These are phyloP conservation scores for Lanistes nyassanus DNA, from an alignment of 1,140 invertebrate genomes.

Conservation along the genomic window DNA sequence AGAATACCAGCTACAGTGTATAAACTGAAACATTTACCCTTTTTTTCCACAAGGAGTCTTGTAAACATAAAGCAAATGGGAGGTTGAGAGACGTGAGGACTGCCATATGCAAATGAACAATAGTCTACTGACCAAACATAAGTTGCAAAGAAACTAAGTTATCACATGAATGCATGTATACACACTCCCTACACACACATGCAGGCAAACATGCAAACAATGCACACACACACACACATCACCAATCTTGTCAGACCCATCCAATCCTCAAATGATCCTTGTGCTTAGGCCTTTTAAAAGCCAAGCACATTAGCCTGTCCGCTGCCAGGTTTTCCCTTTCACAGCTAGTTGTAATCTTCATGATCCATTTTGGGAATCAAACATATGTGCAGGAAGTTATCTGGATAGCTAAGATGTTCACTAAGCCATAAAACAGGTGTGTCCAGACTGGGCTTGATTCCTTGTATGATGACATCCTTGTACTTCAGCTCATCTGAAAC, in stretches of 20 bases:
- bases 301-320: neutral
- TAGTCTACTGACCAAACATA: neutral
- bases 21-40: no score
- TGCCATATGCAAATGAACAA: neutral
- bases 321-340: neutral
- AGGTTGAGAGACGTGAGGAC: no score
- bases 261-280: neutral
- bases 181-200: neutral
- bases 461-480: slow-evolving; percentile 81
- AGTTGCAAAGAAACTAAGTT: no score
- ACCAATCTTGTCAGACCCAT: neutral
- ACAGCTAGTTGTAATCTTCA: slow-evolving; percentile 23
- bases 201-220: slow-evolving; percentile 1
- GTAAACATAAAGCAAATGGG: no score
- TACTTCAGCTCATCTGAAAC: slow-evolving; percentile 16
- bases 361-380: slow-evolving; percentile 27
- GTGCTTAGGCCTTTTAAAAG: neutral
- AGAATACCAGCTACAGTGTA: no score
- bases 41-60: no score
- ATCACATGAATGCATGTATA: neutral
- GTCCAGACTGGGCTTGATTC: slow-evolving; percentile 85
- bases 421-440: slow-evolving; percentile 98
- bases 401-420: slow-evolving; percentile 97
- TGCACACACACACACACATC: slow-evolving; percentile 4
- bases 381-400: slow-evolving; percentile 93